phyloP scores from a whole-genome alignment of 2,888 invertebrate genomes.

The Dioctria rufipes region DNA sequence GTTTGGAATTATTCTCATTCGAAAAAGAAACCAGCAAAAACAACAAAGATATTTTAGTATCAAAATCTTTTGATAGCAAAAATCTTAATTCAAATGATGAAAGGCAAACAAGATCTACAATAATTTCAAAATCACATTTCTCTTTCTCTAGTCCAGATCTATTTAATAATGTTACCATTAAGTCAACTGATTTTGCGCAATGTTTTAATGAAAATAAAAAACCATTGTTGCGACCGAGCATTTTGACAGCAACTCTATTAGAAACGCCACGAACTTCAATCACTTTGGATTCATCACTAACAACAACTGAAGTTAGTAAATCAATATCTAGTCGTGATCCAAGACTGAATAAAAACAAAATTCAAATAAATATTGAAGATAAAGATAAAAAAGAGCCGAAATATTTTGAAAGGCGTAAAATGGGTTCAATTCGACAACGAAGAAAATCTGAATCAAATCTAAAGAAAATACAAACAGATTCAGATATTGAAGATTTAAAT shows the following conservation, averaged over 20 bases:
- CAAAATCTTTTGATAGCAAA: background rate
- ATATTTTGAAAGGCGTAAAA: constrained; percentile 11
- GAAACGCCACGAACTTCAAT: constrained; percentile 56
- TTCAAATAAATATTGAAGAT: constrained; percentile 58
- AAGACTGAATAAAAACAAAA: constrained; percentile 67
- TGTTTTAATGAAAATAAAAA: constrained; percentile 45
- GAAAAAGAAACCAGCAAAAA: constrained; percentile 64
- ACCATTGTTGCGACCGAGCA: constrained; percentile 65
- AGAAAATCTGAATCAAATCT: constrained; percentile 44
- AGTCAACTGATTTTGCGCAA: background rate
- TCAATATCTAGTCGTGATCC: constrained; percentile 68
- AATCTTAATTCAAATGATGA: background rate
- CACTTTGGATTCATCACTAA: constrained; percentile 21
- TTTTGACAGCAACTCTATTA: constrained; percentile 61
- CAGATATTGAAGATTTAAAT: constrained; percentile 1
- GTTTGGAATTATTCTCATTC: constrained; percentile 68
- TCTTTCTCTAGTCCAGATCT: constrained; percentile 28
- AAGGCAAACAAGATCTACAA: background rate
- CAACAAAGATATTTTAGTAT: background rate
- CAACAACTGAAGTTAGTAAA: constrained; percentile 17
- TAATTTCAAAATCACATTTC: constrained; percentile 24
- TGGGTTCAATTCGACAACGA: constrained; percentile 13
- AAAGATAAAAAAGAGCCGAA: background rate
- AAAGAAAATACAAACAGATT: background rate
- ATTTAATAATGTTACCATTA: background rate